These are phyloP conservation scores for Betta splendens DNA, from an alignment of 2,797 vertebrate species.

Conservation along the genomic window DNA sequence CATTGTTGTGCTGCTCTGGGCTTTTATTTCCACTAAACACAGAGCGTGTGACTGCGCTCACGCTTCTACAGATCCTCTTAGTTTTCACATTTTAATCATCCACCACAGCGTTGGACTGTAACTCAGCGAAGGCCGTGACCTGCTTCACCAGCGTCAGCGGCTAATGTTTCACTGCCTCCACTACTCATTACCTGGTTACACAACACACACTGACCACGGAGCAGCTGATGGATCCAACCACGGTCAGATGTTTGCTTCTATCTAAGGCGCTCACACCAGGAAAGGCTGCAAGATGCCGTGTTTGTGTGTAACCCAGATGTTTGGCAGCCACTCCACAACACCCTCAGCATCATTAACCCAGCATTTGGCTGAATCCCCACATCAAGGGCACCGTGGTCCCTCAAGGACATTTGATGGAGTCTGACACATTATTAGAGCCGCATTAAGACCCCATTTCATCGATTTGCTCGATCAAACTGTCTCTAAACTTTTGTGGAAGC, in stretches of 20 bases:
- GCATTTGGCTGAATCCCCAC: slow-evolving; percentile 37
- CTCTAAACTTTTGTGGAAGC: no score
- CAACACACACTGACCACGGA: slow-evolving; percentile 47
- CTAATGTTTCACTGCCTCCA: slow-evolving; percentile 11
- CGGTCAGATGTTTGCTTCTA: no score
- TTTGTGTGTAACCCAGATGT: background rate
- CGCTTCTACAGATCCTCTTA: no score
- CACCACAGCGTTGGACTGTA: no score
- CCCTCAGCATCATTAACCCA: slow-evolving; percentile 63
- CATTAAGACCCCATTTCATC: slow-evolving; percentile 10
- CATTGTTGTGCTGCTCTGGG: no score
- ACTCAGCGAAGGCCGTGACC: no score
- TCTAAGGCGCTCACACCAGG: no score
- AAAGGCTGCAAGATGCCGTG: background rate
- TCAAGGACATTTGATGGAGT: slow-evolving; percentile 49
- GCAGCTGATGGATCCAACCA: no score
- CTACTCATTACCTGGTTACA: slow-evolving; percentile 36
- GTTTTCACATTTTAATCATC: no score
- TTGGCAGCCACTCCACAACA: slow-evolving; percentile 23
- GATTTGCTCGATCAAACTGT: slow-evolving; percentile 23
- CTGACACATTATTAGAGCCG: slow-evolving; percentile 26
- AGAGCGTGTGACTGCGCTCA: no score
- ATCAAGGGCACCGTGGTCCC: slow-evolving; percentile 46
- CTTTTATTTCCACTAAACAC: no score
- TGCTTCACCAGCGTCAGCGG: no score